A percentile compares a stretch with the other conserved stretches of the same genome.
Evolutionary conservation across 92 coral and sea anemone genomes (phyloP).

Genomic region (Scolanthus callimorphus): DNA sequence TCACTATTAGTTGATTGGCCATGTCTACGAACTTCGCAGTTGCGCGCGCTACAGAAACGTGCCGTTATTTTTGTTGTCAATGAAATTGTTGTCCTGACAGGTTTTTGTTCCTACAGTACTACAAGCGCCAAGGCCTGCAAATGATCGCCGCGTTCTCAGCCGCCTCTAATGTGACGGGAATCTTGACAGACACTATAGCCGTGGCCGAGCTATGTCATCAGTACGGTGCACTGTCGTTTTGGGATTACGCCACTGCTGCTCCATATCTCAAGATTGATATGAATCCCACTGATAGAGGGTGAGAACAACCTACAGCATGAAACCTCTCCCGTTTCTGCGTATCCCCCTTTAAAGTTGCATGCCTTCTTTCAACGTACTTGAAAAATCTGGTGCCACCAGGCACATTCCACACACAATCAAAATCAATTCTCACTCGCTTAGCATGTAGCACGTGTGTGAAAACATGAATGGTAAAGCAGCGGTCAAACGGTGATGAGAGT

Average conservation of each 20-base stretch:
- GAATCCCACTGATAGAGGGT: slow-evolving; percentile 74
- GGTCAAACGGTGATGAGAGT: too few relatives aligned
- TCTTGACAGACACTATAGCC: slow-evolving; percentile 71
- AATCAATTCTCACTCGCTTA: too few relatives aligned
- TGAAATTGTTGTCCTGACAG: background rate
- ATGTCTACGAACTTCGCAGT: too few relatives aligned
- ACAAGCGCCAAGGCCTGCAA: slow-evolving; percentile 34
- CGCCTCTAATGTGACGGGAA: slow-evolving; percentile 81
- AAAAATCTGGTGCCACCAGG: too few relatives aligned
- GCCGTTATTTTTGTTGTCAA: background rate
- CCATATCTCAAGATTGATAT: slow-evolving; percentile 77
- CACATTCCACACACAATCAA: too few relatives aligned
- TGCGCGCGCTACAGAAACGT: background rate
- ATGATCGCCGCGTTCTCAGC: slow-evolving; percentile 79
- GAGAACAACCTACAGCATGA: too few relatives aligned
- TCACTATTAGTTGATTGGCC: too few relatives aligned
- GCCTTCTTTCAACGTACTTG: too few relatives aligned
- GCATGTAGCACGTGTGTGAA: too few relatives aligned
- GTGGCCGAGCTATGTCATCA: slow-evolving; percentile 70
- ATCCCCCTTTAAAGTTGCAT: too few relatives aligned
- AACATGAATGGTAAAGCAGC: too few relatives aligned
- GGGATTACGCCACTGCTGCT: slow-evolving; percentile 86
- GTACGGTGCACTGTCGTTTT: slow-evolving; percentile 76
- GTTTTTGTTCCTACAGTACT: slow-evolving; percentile 31
- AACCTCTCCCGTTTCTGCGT: too few relatives aligned